Conservation (phyloP, 2,113 vertebrate species). For the Heloderma charlesbogerti region DNA sequence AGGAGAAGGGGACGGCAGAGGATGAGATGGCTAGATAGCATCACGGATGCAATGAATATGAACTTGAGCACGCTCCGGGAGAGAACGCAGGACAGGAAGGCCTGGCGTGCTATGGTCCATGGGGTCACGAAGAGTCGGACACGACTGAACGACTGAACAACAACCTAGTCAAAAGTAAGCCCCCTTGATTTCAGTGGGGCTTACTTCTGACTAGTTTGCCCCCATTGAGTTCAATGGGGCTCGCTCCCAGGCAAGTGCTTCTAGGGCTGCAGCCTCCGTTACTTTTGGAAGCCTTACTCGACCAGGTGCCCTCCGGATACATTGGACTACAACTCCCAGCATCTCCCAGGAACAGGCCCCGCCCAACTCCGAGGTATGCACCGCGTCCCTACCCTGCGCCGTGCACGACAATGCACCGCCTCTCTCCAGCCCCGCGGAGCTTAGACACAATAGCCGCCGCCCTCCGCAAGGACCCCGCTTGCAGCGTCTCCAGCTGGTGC, state of each 20-base stretch:
- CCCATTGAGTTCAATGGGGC: background rate
- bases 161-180: background rate
- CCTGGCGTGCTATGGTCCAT: too few species aligned
- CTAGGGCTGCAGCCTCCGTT: background rate
- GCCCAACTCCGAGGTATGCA: rapidly evolving
- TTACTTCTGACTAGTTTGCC: too few species aligned
- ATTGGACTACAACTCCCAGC: background rate
- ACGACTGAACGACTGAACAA: too few species aligned
- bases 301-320: background rate
- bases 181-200: background rate
- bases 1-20: too few species aligned
- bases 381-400: rapidly evolving
- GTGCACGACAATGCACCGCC: background rate
- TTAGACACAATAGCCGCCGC: background rate
- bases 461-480: background rate
- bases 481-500: constrained; percentile 21
- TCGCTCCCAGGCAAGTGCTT: background rate
- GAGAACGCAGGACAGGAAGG: too few species aligned
- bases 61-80: too few species aligned
- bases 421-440: rapidly evolving
- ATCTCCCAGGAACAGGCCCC: background rate
- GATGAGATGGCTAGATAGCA: too few species aligned
- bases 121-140: too few species aligned
- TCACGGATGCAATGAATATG: too few species aligned
- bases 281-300: background rate